These are phyloP conservation scores for Gandaritis pyraliata DNA, from an alignment of 2,888 invertebrate genomes.

Conservation along the genomic window DNA sequence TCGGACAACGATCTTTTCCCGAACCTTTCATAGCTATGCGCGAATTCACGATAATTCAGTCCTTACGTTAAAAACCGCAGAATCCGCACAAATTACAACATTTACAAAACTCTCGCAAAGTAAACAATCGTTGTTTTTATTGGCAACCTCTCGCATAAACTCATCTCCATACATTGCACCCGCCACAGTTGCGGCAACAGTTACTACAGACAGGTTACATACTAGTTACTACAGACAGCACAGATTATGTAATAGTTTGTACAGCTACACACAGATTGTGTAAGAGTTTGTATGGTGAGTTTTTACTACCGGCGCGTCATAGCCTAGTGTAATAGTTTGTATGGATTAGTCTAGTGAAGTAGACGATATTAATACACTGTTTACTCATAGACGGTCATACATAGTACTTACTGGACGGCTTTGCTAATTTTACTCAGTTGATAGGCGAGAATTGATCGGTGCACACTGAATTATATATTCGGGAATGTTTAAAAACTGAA, in stretches of 20 bases:
- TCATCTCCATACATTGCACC: slow-evolving; percentile 31
- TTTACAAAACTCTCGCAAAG: slow-evolving; percentile 19
- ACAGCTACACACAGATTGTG: background rate
- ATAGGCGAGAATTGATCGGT: slow-evolving; percentile 25
- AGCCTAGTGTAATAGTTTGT: slow-evolving; percentile 2
- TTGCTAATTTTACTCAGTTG: slow-evolving; percentile 38
- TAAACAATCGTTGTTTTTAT: slow-evolving; percentile 29
- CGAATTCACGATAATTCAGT: background rate
- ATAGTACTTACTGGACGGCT: slow-evolving; percentile 21
- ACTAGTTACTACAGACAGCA: slow-evolving; percentile 13
- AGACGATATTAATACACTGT: slow-evolving; percentile 68
- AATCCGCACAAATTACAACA: slow-evolving; percentile 16
- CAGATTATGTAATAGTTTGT: slow-evolving; percentile 6
- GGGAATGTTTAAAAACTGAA: background rate
- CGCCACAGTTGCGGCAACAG: slow-evolving; percentile 10
- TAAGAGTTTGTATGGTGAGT: background rate
- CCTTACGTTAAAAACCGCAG: slow-evolving; percentile 2
- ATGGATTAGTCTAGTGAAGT: slow-evolving; percentile 55
- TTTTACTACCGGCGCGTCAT: slow-evolving; percentile 14
- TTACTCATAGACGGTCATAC: slow-evolving; percentile 50
- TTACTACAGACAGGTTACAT: slow-evolving; percentile 3
- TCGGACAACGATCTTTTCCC: too few species aligned
- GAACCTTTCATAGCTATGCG: background rate
- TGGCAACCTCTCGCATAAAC: slow-evolving; percentile 36
- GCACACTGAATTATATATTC: background rate